Base-by-base conservation (phyloP, 2,113 vertebrate genomes). In the Erpornis zantholeuca region DNA sequence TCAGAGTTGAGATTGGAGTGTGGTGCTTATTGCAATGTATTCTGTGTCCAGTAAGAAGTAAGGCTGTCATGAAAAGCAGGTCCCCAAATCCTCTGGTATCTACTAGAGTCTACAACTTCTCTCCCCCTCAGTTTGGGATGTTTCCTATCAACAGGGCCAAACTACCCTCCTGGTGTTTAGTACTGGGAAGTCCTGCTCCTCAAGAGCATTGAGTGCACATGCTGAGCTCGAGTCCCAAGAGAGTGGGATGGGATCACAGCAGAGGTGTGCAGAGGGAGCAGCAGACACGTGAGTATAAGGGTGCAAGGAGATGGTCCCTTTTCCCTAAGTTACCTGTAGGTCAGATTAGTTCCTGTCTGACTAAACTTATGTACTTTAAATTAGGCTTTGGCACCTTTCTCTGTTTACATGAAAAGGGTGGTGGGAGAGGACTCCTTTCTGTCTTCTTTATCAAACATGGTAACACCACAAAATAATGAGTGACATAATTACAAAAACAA, bases 251-350 rank as follows among this genome's bases (percentile, higher is more conserved):
- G 57, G 50, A 49, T 8, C 63, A 38, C 38, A 45, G 53, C 47
- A 60, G 35, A 70, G 64, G 12, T 24, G 54, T n/a, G 64, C 47
- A 53, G 19, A 53, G 28, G n/a, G 61, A 89, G 29, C 38, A 66
- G 61, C 69, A 53, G 45, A 29, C 38, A 38, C 0, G 1, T 53
- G 38, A 86, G 19, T 9, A 9, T 0, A 20, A 19, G n/a, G 23
- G 23, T 16, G 27, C 11, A 15, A 56, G 66, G 31, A 52, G 54
- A 69, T 3, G 1, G 47, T 12, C 82, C 38, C 61, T 70, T 57
- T 17, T 18, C 23, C 44, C 35, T 11, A 15, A 82, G 54, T 16
- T 19, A 63, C 54, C 44, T n/a, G 22, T 8, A 18, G 23, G 45
- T 50, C 15, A 14, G 2, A 9, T 40, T n/a, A 13, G 47, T 28